phyloP scores from a whole-genome alignment of 2,797 vertebrate species.

The Manis pentadactyla region DNA sequence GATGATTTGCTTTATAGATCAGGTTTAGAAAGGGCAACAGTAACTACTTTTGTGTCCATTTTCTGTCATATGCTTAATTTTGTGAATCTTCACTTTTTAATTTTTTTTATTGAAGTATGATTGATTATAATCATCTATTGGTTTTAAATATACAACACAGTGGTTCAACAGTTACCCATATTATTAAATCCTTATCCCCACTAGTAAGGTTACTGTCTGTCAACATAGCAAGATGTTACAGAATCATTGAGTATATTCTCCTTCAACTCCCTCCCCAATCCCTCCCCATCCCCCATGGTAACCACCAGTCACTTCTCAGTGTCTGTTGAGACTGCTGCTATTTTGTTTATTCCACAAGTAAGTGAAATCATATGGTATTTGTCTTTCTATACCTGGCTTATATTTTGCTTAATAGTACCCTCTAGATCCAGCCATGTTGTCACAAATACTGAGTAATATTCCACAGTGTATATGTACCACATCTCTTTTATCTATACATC shows the following conservation, averaged over 20 bases:
- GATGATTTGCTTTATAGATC: not conserved
- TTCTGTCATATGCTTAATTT: not conserved
- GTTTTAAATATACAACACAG: too few species aligned
- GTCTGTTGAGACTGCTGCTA: not conserved
- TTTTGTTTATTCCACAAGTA: not conserved
- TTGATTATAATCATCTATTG: too few species aligned
- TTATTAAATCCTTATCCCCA: too few species aligned
- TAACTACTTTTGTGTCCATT: not conserved
- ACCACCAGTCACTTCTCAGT: not conserved
- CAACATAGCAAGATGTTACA: too few species aligned
- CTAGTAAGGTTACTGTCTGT: too few species aligned
- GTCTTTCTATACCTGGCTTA: not conserved
- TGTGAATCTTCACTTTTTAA: not conserved
- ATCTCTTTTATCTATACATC: too few species aligned
- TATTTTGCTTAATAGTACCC: not conserved
- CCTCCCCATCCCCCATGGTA: not conserved
- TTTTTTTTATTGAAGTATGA: too few species aligned
- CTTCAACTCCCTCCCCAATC: not conserved
- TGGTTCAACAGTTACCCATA: too few species aligned
- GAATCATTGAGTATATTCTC: too few species aligned
- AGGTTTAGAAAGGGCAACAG: not conserved
- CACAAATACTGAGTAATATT: not conserved
- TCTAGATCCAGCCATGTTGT: not conserved
- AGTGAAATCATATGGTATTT: not conserved
- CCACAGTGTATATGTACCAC: too few species aligned